Percentiles rank a stretch among this genome's conserved stretches.
These are phyloP conservation scores for Rhynchotus rufescens DNA, from an alignment of 2,797 vertebrate genomes.

Conservation along the genomic window DNA sequence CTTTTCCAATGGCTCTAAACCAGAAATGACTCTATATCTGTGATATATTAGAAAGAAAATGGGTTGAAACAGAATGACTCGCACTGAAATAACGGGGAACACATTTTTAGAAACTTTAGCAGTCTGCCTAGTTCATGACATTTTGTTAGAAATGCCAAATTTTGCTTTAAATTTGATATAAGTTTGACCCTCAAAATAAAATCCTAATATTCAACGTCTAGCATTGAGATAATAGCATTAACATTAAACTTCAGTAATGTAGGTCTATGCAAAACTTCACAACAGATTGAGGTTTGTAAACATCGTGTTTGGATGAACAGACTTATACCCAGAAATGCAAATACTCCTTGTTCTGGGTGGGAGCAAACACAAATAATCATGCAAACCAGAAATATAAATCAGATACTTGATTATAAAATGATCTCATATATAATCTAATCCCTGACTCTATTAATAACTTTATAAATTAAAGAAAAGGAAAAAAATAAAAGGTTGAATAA, in stretches of 20 bases:
- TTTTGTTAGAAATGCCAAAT: not conserved
- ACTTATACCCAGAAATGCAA: not conserved
- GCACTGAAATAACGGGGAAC: not conserved
- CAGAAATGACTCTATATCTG: not conserved
- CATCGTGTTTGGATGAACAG: not conserved
- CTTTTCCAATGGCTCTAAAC: not conserved
- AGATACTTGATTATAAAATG: not conserved
- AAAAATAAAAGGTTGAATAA: not conserved
- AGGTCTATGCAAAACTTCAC: not conserved
- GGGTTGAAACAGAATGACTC: not conserved
- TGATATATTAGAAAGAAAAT: not conserved
- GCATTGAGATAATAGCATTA: not conserved
- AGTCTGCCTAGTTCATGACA: not conserved
- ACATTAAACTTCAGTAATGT: not conserved
- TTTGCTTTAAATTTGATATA: not conserved
- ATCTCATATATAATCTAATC: not conserved
- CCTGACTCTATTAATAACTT: not conserved
- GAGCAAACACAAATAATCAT: not conserved
- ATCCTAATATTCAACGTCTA: not conserved
- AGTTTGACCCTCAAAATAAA: not conserved
- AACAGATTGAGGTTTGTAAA: not conserved
- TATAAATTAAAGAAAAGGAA: too few species aligned
- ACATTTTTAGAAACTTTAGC: not conserved
- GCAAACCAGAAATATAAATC: not conserved
- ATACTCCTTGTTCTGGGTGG: fast-evolving